Conservation (phyloP, 2,888 invertebrate species). For the Diarsia mendica region DNA sequence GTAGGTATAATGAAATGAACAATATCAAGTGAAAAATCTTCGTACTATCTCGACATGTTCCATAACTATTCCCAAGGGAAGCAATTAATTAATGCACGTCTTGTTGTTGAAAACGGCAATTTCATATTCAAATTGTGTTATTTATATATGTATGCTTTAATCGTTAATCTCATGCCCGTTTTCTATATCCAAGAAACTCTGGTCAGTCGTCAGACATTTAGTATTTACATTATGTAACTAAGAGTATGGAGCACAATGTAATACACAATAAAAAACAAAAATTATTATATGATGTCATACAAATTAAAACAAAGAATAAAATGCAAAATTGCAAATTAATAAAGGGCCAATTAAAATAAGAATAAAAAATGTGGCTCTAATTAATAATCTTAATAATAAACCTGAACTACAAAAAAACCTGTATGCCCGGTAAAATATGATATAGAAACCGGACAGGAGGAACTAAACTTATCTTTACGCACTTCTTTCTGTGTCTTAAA, state of each 20-base stretch:
- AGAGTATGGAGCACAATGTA: not conserved
- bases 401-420: not conserved
- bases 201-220: not conserved
- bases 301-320: not conserved
- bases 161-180: slow-evolving; percentile 21
- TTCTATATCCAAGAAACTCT: slow-evolving; percentile 22
- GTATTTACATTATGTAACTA: not conserved
- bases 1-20: not conserved
- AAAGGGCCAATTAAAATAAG: not conserved
- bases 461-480: slow-evolving; percentile 13
- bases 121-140: slow-evolving; percentile 22
- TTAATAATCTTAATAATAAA: not conserved
- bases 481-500: not conserved
- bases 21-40: not conserved
- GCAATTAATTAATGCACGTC: not conserved
- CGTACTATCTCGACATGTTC: not conserved
- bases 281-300: too few species aligned
- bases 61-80: not conserved
- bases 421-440: not conserved
- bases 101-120: slow-evolving; percentile 19
- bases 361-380: not conserved
- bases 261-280: too few species aligned
- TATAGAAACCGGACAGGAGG: slow-evolving; percentile 27
- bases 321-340: not conserved
- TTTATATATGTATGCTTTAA: not conserved